These are phyloP conservation scores for Pseudocheirus occidentalis DNA, from an alignment of 2,797 vertebrate species.

Conservation along the genomic window DNA sequence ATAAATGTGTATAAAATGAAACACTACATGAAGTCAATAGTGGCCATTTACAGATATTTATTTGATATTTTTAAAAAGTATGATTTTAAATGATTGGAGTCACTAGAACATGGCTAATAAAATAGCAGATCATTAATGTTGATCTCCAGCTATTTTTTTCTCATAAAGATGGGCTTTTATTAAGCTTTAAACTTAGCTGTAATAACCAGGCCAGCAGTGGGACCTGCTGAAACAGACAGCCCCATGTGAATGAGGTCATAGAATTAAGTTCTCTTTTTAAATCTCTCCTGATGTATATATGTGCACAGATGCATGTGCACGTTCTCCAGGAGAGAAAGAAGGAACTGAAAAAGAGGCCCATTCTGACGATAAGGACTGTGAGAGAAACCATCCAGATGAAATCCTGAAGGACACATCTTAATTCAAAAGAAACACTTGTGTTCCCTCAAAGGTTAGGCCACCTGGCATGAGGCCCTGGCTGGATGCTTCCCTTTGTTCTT, in stretches of 20 bases:
- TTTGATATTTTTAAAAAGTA: slow-evolving; percentile 23
- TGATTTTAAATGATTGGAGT: slow-evolving; percentile 45
- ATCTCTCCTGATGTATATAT: slow-evolving; percentile 77
- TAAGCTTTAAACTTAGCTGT: slow-evolving; percentile 63
- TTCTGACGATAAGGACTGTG: slow-evolving; percentile 72
- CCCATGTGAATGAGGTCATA: slow-evolving; percentile 73
- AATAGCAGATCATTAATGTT: slow-evolving; percentile 11
- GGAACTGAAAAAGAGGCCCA: slow-evolving; percentile 59
- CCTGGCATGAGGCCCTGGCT: slow-evolving; percentile 40
- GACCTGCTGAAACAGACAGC: slow-evolving; percentile 18
- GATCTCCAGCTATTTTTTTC: slow-evolving; percentile 52
- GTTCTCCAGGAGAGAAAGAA: slow-evolving; percentile 58
- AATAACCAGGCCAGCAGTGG: slow-evolving; percentile 64
- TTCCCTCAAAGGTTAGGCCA: slow-evolving; percentile 45
- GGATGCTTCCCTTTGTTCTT: slow-evolving; percentile 20
- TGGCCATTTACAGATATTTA: neutral
- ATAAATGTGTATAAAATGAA: neutral
- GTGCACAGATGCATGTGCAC: slow-evolving; percentile 73
- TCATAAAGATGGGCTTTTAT: neutral
- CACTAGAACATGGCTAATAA: slow-evolving; percentile 26
- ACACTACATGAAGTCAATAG: neutral
- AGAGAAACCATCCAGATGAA: slow-evolving; percentile 66
- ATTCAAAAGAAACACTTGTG: slow-evolving; percentile 58
- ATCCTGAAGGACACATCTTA: slow-evolving; percentile 70
- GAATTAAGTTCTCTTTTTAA: slow-evolving; percentile 69